Conservation (phyloP, 2,797 vertebrate species). For the Lates japonicus region DNA sequence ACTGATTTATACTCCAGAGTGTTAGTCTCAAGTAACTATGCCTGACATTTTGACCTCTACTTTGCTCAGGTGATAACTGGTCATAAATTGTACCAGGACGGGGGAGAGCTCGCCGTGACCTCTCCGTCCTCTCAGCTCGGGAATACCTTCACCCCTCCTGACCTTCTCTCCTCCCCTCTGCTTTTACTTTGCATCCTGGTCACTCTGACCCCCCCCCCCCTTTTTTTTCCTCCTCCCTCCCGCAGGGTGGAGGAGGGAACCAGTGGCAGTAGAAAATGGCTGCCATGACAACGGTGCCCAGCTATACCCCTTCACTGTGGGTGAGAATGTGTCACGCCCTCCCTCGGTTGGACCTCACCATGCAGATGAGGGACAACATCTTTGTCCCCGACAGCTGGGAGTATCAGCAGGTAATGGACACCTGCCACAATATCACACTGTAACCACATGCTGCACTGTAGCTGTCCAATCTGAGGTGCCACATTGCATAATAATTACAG, state of each 20-base stretch:
- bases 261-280: constrained; percentile 78
- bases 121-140: constrained; percentile 18
- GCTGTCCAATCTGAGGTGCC: constrained; percentile 30
- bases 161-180: constrained; percentile 17
- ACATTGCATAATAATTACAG: constrained; percentile 40
- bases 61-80: constrained; percentile 18
- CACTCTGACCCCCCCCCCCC: constrained; percentile 44
- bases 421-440: constrained; percentile 31
- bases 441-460: constrained; percentile 44
- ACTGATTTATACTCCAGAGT: constrained; percentile 30
- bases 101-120: background rate
- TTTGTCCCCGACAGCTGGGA: constrained; percentile 89
- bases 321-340: constrained; percentile 88
- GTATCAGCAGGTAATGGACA: constrained; percentile 88
- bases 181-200: constrained; percentile 42
- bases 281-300: constrained; percentile 86
- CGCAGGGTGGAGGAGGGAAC: constrained; percentile 75
- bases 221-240: constrained; percentile 39
- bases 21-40: constrained; percentile 24
- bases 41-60: constrained; percentile 33
- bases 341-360: constrained; percentile 87
- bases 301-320: constrained; percentile 88
- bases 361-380: constrained; percentile 87
- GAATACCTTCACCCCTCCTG: constrained; percentile 43
- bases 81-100: constrained; percentile 19